These are phyloP conservation scores for Thera britannica DNA, from an alignment of 2,888 invertebrate genomes.

Conservation along the genomic window DNA sequence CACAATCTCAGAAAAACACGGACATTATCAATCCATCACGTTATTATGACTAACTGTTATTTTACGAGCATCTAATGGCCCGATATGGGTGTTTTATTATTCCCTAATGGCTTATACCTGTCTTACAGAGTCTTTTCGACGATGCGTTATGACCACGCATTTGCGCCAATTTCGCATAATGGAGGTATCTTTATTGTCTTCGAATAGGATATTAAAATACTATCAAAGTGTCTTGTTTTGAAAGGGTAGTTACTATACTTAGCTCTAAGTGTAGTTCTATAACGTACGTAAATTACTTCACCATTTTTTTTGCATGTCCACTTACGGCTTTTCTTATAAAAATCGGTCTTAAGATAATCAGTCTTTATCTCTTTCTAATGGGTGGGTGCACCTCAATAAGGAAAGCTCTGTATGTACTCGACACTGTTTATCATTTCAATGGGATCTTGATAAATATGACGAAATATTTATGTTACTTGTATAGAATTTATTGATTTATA, in stretches of 20 bases:
- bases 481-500: too few species aligned
- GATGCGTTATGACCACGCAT: constrained; percentile 78
- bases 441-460: too few species aligned
- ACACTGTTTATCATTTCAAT: too few species aligned
- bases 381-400: too few species aligned
- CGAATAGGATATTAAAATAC: constrained; percentile 58
- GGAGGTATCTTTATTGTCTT: constrained; percentile 74
- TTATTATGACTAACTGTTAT: constrained; percentile 84
- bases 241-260: constrained; percentile 22
- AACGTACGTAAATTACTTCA: not conserved
- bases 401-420: too few species aligned
- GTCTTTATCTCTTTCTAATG: too few species aligned
- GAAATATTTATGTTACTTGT: too few species aligned
- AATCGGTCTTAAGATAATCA: too few species aligned
- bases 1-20: constrained; percentile 68
- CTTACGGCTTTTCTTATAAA: too few species aligned
- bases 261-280: not conserved
- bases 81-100: constrained; percentile 83
- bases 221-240: constrained; percentile 49
- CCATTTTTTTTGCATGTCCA: too few species aligned
- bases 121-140: constrained; percentile 69
- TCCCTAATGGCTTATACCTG: constrained; percentile 84
- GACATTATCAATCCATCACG: constrained; percentile 80
- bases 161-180: constrained; percentile 79
- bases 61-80: constrained; percentile 82